These are phyloP conservation scores for Octopus bimaculoides DNA, from an alignment of 1,140 invertebrate genomes.

Conservation along the genomic window DNA sequence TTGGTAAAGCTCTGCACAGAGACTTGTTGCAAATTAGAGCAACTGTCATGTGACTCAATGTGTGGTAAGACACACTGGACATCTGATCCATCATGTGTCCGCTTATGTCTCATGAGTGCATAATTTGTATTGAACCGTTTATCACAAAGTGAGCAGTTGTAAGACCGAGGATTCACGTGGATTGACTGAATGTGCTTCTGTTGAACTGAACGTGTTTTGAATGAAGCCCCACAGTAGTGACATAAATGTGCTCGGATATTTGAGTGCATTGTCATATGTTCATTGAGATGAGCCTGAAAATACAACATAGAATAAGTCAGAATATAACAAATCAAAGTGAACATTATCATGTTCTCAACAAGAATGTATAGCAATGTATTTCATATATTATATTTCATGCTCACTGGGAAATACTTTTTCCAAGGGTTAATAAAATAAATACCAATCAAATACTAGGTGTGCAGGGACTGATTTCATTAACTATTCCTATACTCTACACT, in stretches of 20 bases:
- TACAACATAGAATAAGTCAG: constrained; percentile 4
- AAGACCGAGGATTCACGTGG: constrained; percentile 54
- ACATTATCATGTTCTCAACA: too few species aligned
- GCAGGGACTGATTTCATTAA: too few species aligned
- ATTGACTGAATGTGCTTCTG: constrained; percentile 57
- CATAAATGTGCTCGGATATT: constrained; percentile 56
- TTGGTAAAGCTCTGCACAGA: constrained; percentile 12
- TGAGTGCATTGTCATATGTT: constrained; percentile 53
- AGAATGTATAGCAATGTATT: too few species aligned
- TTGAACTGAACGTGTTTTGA: constrained; percentile 59
- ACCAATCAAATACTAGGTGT: too few species aligned
- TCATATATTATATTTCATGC: too few species aligned
- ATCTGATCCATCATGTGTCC: constrained; percentile 40
- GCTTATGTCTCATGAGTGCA: constrained; percentile 53
- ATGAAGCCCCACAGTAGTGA: constrained; percentile 59
- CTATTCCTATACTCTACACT: too few species aligned
- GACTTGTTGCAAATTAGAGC: not conserved
- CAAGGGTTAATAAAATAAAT: too few species aligned
- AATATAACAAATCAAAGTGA: not conserved
- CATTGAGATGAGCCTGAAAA: constrained; percentile 45
- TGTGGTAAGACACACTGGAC: constrained; percentile 5
- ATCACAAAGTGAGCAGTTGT: constrained; percentile 49
- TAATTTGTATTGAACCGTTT: constrained; percentile 59
- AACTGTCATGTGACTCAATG: not conserved
- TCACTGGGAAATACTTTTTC: too few species aligned